These are phyloP conservation scores for Ia io DNA, from an alignment of 2,113 vertebrate genomes.

Conservation along the genomic window DNA sequence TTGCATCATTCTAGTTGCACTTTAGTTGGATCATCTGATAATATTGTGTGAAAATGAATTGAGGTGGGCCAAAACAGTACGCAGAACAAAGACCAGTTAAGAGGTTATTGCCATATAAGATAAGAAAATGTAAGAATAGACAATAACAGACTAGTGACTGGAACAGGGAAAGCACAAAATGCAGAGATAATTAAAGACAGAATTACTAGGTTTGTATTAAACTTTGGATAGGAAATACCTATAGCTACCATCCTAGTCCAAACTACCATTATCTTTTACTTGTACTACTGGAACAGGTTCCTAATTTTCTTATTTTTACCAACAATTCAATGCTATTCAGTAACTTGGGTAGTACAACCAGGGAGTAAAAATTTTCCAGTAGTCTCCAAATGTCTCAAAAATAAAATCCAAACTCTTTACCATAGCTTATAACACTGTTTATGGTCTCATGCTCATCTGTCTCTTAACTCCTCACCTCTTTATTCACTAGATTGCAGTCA, in stretches of 20 bases:
- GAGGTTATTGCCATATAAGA: background rate
- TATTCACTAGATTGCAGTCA: background rate
- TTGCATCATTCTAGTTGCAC: background rate
- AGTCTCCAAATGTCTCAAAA: background rate
- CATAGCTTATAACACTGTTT: background rate
- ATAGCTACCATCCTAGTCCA: background rate
- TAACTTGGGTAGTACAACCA: background rate
- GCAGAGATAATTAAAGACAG: background rate
- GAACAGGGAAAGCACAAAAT: background rate
- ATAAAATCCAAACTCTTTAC: background rate
- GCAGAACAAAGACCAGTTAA: background rate
- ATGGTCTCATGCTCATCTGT: background rate
- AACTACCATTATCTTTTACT: background rate
- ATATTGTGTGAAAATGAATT: background rate
- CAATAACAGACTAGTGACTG: background rate
- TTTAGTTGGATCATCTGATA: background rate
- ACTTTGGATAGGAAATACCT: background rate
- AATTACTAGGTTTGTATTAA: background rate
- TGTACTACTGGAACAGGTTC: background rate
- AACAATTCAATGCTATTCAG: background rate
- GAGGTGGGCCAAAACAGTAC: background rate
- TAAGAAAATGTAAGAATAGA: background rate
- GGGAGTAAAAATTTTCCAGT: background rate
- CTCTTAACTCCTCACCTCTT: background rate
- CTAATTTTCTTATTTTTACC: background rate